Conservation (phyloP, 1,140 invertebrate species). For the Drosophila arizonae region DNA sequence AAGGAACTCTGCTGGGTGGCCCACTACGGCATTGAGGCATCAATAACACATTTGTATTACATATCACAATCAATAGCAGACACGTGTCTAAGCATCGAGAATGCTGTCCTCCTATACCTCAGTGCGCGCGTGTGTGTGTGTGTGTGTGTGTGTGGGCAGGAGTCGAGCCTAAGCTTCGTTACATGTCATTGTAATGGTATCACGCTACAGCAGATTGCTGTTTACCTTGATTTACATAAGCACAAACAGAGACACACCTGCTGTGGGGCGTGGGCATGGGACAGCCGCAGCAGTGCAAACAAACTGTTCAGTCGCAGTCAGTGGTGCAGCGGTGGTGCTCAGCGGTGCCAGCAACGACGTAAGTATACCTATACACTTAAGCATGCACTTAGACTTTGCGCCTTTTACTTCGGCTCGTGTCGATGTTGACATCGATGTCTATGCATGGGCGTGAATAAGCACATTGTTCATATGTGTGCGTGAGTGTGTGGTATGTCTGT, state of each 20-base stretch:
- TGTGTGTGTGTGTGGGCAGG: constrained; percentile 15
- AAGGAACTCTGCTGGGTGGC: not conserved
- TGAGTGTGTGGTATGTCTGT: constrained; percentile 11
- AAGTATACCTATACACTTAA: constrained; percentile 56
- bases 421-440: constrained; percentile 63
- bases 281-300: constrained; percentile 62
- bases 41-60: constrained; percentile 79
- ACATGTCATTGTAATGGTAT: constrained; percentile 78
- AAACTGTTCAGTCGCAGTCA: constrained; percentile 54
- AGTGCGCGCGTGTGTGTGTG: constrained; percentile 4
- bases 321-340: constrained; percentile 30
- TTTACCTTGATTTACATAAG: constrained; percentile 80
- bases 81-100: constrained; percentile 77
- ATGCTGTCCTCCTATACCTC: constrained; percentile 23
- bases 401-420: constrained; percentile 61
- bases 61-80: constrained; percentile 73
- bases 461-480: constrained; percentile 22
- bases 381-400: constrained; percentile 79
- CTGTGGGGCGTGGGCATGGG: not conserved
- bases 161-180: constrained; percentile 45
- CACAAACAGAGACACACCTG: constrained; percentile 21
- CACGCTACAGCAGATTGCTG: constrained; percentile 75
- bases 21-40: constrained; percentile 59
- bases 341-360: not conserved
- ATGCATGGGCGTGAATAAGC: constrained; percentile 56